phyloP scores from a whole-genome alignment of 2,888 invertebrate genomes.

The Clepsis dumicolana region DNA sequence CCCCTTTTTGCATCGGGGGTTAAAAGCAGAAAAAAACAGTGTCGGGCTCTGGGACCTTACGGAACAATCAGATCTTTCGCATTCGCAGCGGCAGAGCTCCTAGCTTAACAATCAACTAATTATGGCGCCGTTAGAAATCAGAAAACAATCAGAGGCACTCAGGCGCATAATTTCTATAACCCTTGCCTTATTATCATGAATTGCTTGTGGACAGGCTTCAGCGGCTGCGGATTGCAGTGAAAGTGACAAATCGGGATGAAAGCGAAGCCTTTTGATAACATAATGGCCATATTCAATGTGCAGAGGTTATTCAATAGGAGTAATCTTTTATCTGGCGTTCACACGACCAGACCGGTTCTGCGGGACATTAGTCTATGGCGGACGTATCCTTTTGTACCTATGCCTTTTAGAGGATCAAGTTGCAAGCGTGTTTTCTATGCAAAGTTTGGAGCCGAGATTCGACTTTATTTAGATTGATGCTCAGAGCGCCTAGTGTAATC shows the following conservation, averaged over 20 bases:
- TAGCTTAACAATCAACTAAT: not conserved
- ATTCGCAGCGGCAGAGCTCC: too few relatives aligned
- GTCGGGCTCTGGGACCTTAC: too few relatives aligned
- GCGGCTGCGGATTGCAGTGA: slow-evolving; percentile 57
- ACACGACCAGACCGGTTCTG: not conserved
- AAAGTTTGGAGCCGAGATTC: not conserved
- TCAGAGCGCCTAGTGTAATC: too few relatives aligned
- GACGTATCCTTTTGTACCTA: not conserved
- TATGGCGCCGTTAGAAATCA: slow-evolving; percentile 1
- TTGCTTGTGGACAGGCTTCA: slow-evolving; percentile 62
- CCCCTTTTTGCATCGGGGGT: too few relatives aligned
- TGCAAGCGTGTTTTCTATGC: not conserved
- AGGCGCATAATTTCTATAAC: slow-evolving; percentile 38
- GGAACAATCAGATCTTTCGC: too few relatives aligned
- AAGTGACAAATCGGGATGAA: slow-evolving; percentile 21
- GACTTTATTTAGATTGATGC: too few relatives aligned
- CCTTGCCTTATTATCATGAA: slow-evolving; percentile 60
- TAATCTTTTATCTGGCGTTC: slow-evolving; percentile 16
- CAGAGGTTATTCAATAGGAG: slow-evolving; percentile 3
- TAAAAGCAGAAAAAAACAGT: too few relatives aligned
- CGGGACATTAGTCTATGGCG: too few relatives aligned
- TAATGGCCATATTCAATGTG: slow-evolving; percentile 28
- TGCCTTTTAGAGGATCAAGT: not conserved
- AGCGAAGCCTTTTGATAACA: slow-evolving; percentile 63
- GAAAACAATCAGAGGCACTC: slow-evolving; percentile 7